These are phyloP conservation scores for Hoplostethus atlanticus DNA, from an alignment of 2,797 vertebrate genomes.

Conservation along the genomic window DNA sequence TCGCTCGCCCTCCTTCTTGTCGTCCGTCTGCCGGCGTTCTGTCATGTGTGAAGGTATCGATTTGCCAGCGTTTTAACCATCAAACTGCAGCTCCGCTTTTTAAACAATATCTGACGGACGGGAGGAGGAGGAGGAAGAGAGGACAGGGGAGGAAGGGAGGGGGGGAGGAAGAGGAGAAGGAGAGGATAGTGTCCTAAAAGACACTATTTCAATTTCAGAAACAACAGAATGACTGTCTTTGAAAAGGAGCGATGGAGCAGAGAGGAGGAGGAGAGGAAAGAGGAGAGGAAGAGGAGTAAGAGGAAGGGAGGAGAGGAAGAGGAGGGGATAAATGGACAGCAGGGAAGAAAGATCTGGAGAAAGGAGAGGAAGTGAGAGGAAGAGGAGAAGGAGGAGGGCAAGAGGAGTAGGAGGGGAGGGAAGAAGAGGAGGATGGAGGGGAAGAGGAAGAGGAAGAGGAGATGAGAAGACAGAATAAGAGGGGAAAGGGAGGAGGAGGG, in stretches of 20 bases:
- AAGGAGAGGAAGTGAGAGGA: background rate
- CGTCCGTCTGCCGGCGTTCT: constrained; percentile 70
- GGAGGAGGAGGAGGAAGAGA: constrained; percentile 1
- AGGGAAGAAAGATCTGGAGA: background rate
- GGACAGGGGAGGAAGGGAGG: background rate
- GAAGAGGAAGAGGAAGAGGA: no score
- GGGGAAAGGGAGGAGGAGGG: constrained; percentile 51
- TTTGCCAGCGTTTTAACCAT: constrained; percentile 89
- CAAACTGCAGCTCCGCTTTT: constrained; percentile 86
- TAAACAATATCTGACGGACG: constrained; percentile 86
- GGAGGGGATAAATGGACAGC: no score
- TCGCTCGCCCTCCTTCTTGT: constrained; percentile 55
- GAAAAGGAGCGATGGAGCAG: background rate
- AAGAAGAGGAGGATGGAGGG: background rate
- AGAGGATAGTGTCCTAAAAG: no score
- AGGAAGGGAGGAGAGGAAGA: no score
- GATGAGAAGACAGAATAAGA: constrained; percentile 25
- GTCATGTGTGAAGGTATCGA: constrained; percentile 88
- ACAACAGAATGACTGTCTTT: background rate
- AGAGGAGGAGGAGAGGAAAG: background rate
- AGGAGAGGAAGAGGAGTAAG: no score
- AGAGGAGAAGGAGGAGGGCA: no score
- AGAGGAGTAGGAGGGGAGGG: background rate
- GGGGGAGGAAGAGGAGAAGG: background rate
- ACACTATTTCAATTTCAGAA: background rate